Base-by-base conservation (phyloP, 1,140 invertebrate species). In the Nilaparvata lugens region DNA sequence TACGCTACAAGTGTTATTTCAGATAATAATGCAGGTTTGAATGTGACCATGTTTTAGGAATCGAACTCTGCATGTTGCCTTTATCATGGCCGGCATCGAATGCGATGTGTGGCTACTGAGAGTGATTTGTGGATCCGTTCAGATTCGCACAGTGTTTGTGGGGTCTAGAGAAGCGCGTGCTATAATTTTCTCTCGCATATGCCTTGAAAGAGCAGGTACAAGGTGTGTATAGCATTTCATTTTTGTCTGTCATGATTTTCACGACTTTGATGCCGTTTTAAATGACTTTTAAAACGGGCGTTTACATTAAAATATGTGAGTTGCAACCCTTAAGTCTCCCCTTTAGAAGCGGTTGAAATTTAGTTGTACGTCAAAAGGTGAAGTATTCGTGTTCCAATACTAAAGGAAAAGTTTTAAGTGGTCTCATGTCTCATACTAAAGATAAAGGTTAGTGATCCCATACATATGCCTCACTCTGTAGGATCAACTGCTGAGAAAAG, bases 101-200 rank as follows among this genome's bases (percentile, higher is more conserved):
- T 91, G 87, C 69, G 82, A 82, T 63, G 78, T 87, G 25, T 98
- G 95, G 95, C 74, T 98, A 40, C 75, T 96, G 18, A 93, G 93
- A 77, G 82, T 88, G 5, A 97, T 97, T 83, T 97, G 94, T 80
- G 95, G 95, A 2, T 95, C 92, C 62, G 86, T 98, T 19, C 94
- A 97, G 77, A 92, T 98, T 64, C 81, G 93, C 64, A 98, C 95
- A n/a, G 89, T 98, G 11, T 98, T 98, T 76, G 93, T 93, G 42
- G 93, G 93, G 1, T 87, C 92, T 66, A 83, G 89, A 61, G 93
- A 96, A 76, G 95, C 93, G 6, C 84, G 92, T 69, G 93, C 95
- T 2, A 91, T 92, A 7, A 83, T 99, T 19, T 87, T 99, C 58
- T 99, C 97, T 11, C 79, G 97, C 58, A 80, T 99, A 3, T 98